Percentiles rank a stretch among this genome's conserved stretches.
These are phyloP conservation scores for Solen grandis DNA, from an alignment of 1,140 invertebrate species.

Conservation along the genomic window DNA sequence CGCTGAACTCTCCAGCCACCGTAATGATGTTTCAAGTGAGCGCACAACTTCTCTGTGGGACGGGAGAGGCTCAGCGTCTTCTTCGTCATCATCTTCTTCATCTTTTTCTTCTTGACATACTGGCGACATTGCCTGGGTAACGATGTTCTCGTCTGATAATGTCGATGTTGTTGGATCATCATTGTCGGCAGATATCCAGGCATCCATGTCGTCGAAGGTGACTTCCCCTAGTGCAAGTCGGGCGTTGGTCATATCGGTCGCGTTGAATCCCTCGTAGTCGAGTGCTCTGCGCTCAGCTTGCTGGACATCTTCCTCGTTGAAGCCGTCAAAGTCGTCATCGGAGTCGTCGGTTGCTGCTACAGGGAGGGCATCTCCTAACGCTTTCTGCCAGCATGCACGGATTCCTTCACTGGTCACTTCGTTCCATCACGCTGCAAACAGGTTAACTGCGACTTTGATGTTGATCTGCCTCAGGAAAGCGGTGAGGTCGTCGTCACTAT, in stretches of 20 bases:
- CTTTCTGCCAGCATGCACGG: too few species aligned
- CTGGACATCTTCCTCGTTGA: constrained; percentile 2
- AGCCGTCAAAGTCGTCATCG: constrained; percentile 4
- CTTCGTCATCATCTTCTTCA: not conserved
- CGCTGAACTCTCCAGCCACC: too few species aligned
- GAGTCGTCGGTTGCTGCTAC: not conserved
- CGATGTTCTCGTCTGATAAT: constrained; percentile 3
- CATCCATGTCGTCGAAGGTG: not conserved
- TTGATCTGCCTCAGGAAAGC: not conserved
- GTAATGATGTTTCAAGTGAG: too few species aligned
- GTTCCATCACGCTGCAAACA: not conserved
- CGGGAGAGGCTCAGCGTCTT: too few species aligned
- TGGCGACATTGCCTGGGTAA: too few species aligned
- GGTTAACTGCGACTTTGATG: not conserved
- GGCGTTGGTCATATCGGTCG: not conserved
- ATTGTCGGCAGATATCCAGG: not conserved
- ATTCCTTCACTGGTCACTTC: not conserved
- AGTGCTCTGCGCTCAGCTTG: too few species aligned
- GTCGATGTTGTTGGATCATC: not conserved
- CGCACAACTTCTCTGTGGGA: too few species aligned
- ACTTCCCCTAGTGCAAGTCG: not conserved
- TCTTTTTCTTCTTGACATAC: not conserved
- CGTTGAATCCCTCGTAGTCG: too few species aligned
- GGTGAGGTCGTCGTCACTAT: not conserved
- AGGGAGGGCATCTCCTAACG: not conserved